Conservation (phyloP, 1,140 invertebrate genomes). For the Penaeus vannamei region DNA sequence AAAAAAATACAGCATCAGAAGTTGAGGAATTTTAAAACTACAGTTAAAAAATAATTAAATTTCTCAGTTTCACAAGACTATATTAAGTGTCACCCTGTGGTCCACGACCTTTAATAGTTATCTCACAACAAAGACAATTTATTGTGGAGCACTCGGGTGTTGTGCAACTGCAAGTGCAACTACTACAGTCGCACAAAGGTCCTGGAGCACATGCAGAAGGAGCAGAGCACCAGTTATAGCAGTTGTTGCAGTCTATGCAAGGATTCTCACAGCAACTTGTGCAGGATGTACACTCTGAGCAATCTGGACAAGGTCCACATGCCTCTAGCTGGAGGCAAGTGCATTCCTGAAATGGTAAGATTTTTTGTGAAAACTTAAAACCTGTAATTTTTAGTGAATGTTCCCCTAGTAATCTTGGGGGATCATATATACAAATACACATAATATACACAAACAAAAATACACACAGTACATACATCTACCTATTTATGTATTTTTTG, state of each 20-base stretch:
- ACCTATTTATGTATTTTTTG: neutral
- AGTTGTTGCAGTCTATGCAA: neutral
- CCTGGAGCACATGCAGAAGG: constrained; percentile 16
- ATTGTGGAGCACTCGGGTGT: constrained; percentile 54
- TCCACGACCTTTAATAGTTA: constrained; percentile 52
- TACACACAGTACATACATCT: neutral
- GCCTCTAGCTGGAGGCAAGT: constrained; percentile 12
- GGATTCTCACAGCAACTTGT: neutral
- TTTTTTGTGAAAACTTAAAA: neutral
- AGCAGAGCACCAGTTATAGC: neutral
- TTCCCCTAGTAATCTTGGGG: neutral
- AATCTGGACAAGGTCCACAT: constrained; percentile 41
- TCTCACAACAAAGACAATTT: constrained; percentile 54
- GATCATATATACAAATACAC: too few species aligned
- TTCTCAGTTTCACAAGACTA: neutral
- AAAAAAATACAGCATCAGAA: too few species aligned
- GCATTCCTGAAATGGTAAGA: constrained; percentile 31
- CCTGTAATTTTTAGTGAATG: neutral
- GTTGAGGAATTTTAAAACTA: too few species aligned
- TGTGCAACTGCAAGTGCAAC: constrained; percentile 35
- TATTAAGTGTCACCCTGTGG: constrained; percentile 22
- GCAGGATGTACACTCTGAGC: constrained; percentile 12
- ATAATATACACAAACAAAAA: too few species aligned
- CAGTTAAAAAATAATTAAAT: too few species aligned
- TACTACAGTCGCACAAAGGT: constrained; percentile 35